Percentiles rank a stretch among this genome's conserved stretches.
phyloP scores from a whole-genome alignment of 1,140 invertebrate species.

The Melitaea cinxia region DNA sequence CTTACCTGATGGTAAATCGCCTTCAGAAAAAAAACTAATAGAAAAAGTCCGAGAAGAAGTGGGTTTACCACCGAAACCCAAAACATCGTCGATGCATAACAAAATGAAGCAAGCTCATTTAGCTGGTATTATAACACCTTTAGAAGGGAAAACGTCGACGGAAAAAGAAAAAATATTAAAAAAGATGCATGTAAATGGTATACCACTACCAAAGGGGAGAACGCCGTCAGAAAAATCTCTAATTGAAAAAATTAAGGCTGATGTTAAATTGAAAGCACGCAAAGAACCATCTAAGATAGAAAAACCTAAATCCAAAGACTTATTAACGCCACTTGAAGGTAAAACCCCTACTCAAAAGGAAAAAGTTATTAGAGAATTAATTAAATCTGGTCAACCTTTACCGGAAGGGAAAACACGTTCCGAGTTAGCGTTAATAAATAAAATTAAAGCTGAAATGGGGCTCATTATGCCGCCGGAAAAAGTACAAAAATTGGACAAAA shows the following conservation, averaged over 20 bases:
- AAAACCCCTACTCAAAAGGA: conserved; percentile 49
- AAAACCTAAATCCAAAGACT: conserved; percentile 20
- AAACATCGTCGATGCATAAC: conserved; percentile 25
- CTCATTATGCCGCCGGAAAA: conserved; percentile 33
- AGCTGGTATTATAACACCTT: conserved; percentile 36
- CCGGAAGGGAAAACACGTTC: conserved; percentile 47
- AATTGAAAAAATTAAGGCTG: conserved; percentile 17
- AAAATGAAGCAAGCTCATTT: conserved; percentile 36
- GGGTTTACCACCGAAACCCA: conserved; percentile 42
- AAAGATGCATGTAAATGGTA: conserved; percentile 22
- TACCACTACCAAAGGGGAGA: conserved; percentile 19
- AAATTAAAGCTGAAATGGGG: conserved; percentile 3
- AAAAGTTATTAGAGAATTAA: conserved; percentile 42
- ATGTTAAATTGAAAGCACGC: background rate
- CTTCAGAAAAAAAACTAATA: conserved; percentile 42
- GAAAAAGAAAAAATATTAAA: conserved; percentile 39
- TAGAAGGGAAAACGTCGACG: conserved; percentile 37
- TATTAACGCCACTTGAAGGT: conserved; percentile 43
- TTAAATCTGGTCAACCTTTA: conserved; percentile 35
- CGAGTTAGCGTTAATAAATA: conserved; percentile 34
- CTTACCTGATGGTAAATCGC: conserved; percentile 42
- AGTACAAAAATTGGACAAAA: conserved; percentile 40
- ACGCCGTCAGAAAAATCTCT: conserved; percentile 28
- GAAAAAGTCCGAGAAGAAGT: conserved; percentile 39
- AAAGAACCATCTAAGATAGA: conserved; percentile 26